A percentile compares a stretch with the other conserved stretches of the same genome.
Evolutionary conservation across 1,140 invertebrate genomes (phyloP).

Genomic region (Muscidifurax raptorellus): DNA sequence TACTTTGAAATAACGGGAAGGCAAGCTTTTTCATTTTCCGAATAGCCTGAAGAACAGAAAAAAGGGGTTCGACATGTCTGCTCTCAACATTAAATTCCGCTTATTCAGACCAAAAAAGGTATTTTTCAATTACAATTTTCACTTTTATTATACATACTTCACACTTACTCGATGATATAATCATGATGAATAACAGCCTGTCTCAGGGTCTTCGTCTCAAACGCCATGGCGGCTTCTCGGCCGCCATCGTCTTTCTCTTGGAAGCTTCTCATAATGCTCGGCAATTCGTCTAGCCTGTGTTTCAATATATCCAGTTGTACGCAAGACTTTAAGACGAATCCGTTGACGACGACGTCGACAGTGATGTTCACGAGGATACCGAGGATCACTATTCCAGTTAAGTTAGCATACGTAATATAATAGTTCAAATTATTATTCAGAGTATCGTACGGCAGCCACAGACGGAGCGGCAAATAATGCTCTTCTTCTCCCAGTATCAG

Average conservation of each 20-base stretch:
- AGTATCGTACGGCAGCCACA: background rate
- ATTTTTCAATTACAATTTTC: too few species aligned
- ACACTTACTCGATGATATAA: background rate
- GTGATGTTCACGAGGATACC: background rate
- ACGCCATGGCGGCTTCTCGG: background rate
- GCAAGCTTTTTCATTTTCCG: too few species aligned
- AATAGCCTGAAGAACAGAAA: too few species aligned
- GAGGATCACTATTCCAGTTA: background rate
- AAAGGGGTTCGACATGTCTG: too few species aligned
- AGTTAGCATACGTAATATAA: background rate
- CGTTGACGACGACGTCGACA: background rate
- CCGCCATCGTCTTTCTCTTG: too few species aligned
- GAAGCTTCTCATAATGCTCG: background rate
- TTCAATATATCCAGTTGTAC: background rate
- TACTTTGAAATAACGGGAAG: too few species aligned
- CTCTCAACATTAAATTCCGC: too few species aligned
- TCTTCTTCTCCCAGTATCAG: background rate
- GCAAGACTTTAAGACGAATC: background rate
- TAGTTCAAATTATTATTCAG: background rate
- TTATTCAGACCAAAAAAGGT: too few species aligned
- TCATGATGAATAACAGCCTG: background rate
- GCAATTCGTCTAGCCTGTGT: background rate
- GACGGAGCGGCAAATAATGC: background rate
- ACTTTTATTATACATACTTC: too few species aligned
- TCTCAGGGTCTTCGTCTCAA: background rate